A percentile compares a stretch with the other conserved stretches of the same genome.
Evolutionary conservation across 2,797 vertebrate species (phyloP).

Genomic region (Hybognathus amarus): DNA sequence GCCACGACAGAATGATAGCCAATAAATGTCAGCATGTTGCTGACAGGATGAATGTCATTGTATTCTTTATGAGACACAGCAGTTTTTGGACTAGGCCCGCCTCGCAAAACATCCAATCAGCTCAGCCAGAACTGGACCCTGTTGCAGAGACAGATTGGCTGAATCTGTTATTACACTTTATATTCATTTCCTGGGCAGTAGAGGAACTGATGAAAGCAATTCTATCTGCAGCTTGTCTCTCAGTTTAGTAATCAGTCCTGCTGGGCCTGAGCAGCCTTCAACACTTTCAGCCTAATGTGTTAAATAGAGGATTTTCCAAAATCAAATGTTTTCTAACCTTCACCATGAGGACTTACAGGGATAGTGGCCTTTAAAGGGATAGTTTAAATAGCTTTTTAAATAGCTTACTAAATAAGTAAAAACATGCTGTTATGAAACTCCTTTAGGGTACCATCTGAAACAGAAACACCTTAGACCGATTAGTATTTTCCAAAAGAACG

Average conservation of each 20-base stretch:
- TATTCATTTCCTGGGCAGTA: conserved; percentile 38
- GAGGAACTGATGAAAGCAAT: conserved; percentile 26
- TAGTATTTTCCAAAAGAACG: conserved; percentile 10
- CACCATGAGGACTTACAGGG: neutral
- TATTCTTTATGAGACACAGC: conserved; percentile 2
- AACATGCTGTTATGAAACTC: conserved; percentile 5
- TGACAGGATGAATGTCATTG: conserved; percentile 1
- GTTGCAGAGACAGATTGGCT: neutral
- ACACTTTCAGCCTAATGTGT: neutral
- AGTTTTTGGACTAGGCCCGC: neutral
- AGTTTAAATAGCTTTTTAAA: neutral
- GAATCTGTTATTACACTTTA: conserved; percentile 9
- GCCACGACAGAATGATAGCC: neutral
- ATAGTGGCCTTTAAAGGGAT: neutral
- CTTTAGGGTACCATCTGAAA: conserved; percentile 32
- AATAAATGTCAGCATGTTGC: neutral
- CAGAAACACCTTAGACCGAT: conserved; percentile 42
- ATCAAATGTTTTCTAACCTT: neutral
- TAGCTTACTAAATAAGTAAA: conserved; percentile 9
- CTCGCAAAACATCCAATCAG: neutral
- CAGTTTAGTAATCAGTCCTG: neutral
- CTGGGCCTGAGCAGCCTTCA: neutral
- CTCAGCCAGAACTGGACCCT: conserved; percentile 4
- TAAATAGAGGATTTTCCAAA: conserved; percentile 1
- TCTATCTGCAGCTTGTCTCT: conserved; percentile 5